Conservation (phyloP, 37 sponge, comb jelly and placozoan species). For the Bolinopsis microptera region DNA sequence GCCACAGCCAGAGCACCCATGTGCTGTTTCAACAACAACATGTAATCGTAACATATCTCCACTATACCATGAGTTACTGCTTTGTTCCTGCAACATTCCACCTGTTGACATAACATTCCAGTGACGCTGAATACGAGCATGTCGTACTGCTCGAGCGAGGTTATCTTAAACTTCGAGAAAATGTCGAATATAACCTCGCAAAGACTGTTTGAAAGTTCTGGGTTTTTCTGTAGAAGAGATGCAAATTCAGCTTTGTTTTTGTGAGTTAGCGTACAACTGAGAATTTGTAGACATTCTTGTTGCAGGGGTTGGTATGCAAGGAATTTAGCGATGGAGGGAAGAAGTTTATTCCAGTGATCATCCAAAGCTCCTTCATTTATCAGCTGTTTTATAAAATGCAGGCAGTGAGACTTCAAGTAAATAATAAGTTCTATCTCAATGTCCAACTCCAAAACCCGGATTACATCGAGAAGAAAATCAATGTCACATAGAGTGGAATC, state of each 20-base stretch:
- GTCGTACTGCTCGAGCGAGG: background rate
- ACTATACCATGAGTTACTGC: background rate
- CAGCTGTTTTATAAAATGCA: background rate
- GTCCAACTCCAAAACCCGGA: background rate
- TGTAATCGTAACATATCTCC: conserved; percentile 66
- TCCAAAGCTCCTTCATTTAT: background rate
- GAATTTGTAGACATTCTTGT: background rate
- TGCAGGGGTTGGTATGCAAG: background rate
- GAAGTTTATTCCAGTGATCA: conserved; percentile 18
- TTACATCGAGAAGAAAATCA: background rate
- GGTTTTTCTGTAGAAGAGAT: background rate
- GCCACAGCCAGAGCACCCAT: conserved; percentile 39
- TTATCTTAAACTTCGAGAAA: conserved; percentile 41
- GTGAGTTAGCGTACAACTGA: background rate
- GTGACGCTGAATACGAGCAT: conserved; percentile 52
- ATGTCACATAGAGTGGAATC: conserved; percentile 5
- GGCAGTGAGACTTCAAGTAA: conserved; percentile 5
- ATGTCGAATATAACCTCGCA: conserved; percentile 1
- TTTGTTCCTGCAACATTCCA: background rate
- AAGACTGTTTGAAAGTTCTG: background rate
- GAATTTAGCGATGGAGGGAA: conserved; percentile 4
- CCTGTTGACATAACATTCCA: conserved; percentile 10
- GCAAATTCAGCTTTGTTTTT: background rate
- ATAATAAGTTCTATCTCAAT: background rate
- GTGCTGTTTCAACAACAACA: conserved; percentile 36